Base-by-base conservation (phyloP, 2,113 vertebrate genomes). In the Tragelaphus imberbis region DNA sequence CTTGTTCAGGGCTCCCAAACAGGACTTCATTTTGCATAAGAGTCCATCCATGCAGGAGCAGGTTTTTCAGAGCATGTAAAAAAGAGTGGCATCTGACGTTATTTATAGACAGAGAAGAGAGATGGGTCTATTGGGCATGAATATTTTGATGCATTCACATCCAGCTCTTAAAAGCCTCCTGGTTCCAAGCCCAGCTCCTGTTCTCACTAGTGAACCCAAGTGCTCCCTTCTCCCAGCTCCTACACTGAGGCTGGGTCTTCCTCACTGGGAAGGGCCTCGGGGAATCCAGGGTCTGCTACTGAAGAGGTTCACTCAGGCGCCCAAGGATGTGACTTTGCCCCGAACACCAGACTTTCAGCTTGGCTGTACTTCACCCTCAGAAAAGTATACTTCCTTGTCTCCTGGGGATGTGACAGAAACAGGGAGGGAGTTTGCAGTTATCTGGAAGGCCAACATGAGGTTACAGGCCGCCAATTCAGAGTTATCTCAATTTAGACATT, bases 341-440 rank as follows among this genome's bases (percentile, higher is more conserved):
- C 0, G 0, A 77, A 28, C 2, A 4, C n/a, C 21, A 17, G 49
- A 7, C 12, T 11, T 53, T 16, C 28, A 19, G 27, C 2, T 0
- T 0, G 5, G 36, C 6, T 36, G 63, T 21, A 7, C 5, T 28
- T 11, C 30, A 63, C 27, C 36, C 25, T 51, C 3, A 4, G 12
- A 36, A 23, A 79, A 25, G 47, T 14, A 6, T 21, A 15, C 40
- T 33, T 59, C 15, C 4, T 25, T 23, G 2, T 5, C 25, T 71
- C 63, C 49, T 2, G 11, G 65, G 36, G 33, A 7, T 47, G 14
- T 30, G 8, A 7, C 5, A 9, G 7, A 40, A 49, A 53, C 44
- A 25, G 7, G 7, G n/a, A 19, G 65, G 3, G 3, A 3, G 21
- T 53, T 47, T 59, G 19, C 16, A 7, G 17, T 21, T 6, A 0